Evolutionary conservation across 2,113 vertebrate genomes (phyloP).

Genomic region (Chiloscyllium plagiosum): DNA sequence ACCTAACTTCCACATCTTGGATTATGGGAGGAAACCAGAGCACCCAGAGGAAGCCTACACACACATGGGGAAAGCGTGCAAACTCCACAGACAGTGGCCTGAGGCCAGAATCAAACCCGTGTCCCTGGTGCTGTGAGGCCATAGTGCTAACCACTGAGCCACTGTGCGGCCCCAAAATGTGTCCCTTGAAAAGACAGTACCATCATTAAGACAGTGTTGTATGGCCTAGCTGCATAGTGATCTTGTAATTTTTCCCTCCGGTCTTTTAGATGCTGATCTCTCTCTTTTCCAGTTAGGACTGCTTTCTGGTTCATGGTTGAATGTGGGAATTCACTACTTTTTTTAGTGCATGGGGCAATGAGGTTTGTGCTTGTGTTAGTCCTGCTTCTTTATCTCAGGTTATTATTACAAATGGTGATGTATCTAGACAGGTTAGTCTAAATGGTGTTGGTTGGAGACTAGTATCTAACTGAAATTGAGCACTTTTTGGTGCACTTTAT

Average conservation of each 20-base stretch:
- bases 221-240: neutral
- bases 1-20: no score
- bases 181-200: neutral
- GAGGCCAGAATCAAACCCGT: no score
- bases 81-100: no score
- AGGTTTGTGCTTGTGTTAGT: neutral
- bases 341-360: neutral
- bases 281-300: neutral
- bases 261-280: neutral
- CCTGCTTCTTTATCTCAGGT: neutral
- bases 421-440: neutral
- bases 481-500: neutral
- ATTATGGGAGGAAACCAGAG: no score
- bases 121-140: no score
- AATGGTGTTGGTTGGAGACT: neutral
- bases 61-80: no score
- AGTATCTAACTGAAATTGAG: neutral
- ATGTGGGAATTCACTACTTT: neutral
- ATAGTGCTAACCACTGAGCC: neutral
- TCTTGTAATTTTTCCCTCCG: neutral
- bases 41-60: no score
- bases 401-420: neutral
- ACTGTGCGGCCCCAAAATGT: neutral
- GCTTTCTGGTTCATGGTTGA: neutral
- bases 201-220: neutral